Conservation (phyloP, 2,888 invertebrate species). For the Parapristionchus giblindavisi region DNA sequence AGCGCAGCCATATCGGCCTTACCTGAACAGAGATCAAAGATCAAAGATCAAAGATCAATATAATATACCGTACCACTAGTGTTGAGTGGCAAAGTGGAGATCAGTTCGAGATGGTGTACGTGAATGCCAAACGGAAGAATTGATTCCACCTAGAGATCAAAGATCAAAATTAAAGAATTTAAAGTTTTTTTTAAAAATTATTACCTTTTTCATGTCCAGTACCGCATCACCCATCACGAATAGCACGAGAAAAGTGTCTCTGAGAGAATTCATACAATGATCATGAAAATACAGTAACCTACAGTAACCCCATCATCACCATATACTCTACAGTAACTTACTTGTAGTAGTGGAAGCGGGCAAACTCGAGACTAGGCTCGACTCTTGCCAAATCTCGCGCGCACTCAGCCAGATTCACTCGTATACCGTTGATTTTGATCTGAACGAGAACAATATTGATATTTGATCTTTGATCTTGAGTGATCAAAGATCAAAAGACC, state of each 20-base stretch:
- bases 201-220: neutral
- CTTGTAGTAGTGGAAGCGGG: neutral
- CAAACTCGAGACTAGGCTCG: neutral
- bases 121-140: slow-evolving; percentile 5
- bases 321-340: neutral
- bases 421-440: slow-evolving; percentile 29
- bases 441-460: neutral
- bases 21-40: slow-evolving; percentile 15
- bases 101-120: slow-evolving; percentile 5
- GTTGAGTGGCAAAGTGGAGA: slow-evolving; percentile 1
- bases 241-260: slow-evolving; percentile 22
- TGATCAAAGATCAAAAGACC: too few relatives aligned
- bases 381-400: slow-evolving; percentile 6
- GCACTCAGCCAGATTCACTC: slow-evolving; percentile 8
- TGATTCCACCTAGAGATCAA: slow-evolving; percentile 8
- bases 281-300: neutral
- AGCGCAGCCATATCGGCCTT: slow-evolving; percentile 15
- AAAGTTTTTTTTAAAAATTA: neutral
- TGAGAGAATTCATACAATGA: neutral
- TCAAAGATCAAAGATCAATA: neutral
- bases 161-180: neutral
- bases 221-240: slow-evolving; percentile 15
- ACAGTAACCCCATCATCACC: neutral
- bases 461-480: too few relatives aligned
- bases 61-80: slow-evolving; percentile 15